phyloP scores from a whole-genome alignment of 35 echinoderm and acorn worm species.

The Patiria miniata region DNA sequence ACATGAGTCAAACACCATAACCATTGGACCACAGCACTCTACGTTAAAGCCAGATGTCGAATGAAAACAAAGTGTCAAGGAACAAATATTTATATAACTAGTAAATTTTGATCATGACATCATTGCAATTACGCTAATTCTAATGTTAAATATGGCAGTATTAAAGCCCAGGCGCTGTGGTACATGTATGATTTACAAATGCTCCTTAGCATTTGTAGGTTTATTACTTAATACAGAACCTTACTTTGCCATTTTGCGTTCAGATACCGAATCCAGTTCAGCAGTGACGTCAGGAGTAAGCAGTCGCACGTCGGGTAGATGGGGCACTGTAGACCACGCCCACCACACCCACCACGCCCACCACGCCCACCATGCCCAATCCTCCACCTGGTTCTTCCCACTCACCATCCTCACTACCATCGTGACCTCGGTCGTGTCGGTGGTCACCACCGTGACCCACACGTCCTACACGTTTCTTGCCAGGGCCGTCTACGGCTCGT shows the following conservation, averaged over 20 bases:
- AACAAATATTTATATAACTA: too few relatives aligned
- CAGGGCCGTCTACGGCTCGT: neutral
- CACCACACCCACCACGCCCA: neutral
- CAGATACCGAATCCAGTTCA: conserved; percentile 51
- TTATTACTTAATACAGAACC: too few relatives aligned
- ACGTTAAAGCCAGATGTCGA: too few relatives aligned
- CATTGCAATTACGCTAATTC: too few relatives aligned
- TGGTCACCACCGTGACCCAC: neutral
- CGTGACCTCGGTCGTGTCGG: conserved; percentile 38
- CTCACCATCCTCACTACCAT: conserved; percentile 22
- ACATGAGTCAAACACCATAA: too few relatives aligned
- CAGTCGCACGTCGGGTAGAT: conserved; percentile 12
- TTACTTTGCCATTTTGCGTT: neutral
- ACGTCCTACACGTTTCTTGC: neutral
- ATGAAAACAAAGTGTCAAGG: too few relatives aligned
- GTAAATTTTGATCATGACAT: too few relatives aligned
- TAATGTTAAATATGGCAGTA: too few relatives aligned
- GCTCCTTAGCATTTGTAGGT: too few relatives aligned
- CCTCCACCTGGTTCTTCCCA: neutral
- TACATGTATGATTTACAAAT: too few relatives aligned
- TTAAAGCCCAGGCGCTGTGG: too few relatives aligned
- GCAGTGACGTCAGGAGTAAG: conserved; percentile 29
- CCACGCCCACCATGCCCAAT: neutral
- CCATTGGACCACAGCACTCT: too few relatives aligned
- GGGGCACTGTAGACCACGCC: conserved; percentile 12